A percentile compares a stretch with the other conserved stretches of the same genome.
phyloP scores from a whole-genome alignment of 2,797 vertebrate genomes.

The Galago senegalensis region DNA sequence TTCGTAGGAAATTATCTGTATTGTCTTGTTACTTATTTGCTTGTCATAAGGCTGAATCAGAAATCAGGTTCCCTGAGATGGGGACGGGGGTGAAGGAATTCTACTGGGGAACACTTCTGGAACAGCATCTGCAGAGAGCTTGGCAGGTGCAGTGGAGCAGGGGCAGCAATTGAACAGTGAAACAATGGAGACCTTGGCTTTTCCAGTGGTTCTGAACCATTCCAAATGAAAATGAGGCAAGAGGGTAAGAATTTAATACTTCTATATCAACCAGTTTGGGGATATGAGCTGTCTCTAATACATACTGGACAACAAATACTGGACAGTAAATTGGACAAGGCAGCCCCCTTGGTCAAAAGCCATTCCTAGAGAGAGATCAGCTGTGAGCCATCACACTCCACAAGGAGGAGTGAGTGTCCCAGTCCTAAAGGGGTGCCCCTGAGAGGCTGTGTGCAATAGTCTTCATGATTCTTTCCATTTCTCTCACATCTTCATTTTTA shows the following conservation, averaged over 20 bases:
- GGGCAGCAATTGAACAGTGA: not conserved
- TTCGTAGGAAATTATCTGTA: not conserved
- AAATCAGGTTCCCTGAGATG: not conserved
- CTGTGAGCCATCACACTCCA: too few species aligned
- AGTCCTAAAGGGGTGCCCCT: not conserved
- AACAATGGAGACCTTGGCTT: not conserved
- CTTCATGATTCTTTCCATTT: not conserved
- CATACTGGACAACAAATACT: not conserved
- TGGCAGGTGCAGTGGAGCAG: not conserved
- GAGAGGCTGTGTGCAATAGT: not conserved
- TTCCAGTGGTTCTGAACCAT: not conserved
- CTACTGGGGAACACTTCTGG: fast-evolving
- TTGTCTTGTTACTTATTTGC: not conserved
- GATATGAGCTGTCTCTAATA: not conserved
- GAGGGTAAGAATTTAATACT: not conserved
- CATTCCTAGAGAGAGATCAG: not conserved
- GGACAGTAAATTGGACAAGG: not conserved
- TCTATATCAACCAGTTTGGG: not conserved
- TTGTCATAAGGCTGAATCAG: not conserved
- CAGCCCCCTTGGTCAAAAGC: not conserved
- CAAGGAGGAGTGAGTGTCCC: not conserved
- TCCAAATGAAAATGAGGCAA: not conserved
- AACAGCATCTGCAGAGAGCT: not conserved
- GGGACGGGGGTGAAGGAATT: not conserved
- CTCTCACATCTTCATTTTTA: not conserved